phyloP scores from a whole-genome alignment of 2,797 vertebrate genomes.

The Champsocephalus gunnari region DNA sequence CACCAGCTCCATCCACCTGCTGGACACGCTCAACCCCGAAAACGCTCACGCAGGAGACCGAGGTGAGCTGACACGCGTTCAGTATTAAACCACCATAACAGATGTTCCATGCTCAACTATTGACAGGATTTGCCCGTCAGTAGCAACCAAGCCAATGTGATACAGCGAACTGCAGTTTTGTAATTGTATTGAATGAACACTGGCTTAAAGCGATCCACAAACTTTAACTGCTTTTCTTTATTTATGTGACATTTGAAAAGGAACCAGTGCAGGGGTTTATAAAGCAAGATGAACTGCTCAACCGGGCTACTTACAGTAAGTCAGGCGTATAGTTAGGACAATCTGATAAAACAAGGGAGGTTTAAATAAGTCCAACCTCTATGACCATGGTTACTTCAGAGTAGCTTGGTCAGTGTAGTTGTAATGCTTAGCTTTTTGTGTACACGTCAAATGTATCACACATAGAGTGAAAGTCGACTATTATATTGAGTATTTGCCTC shows the following conservation, averaged over 20 bases:
- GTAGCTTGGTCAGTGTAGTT: not conserved
- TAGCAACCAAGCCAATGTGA: slow-evolving; percentile 38
- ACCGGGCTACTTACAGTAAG: not conserved
- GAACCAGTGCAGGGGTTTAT: not conserved
- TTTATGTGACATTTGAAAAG: slow-evolving; percentile 9
- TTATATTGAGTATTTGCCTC: too few relatives aligned
- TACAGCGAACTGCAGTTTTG: slow-evolving; percentile 16
- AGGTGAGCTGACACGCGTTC: slow-evolving; percentile 70
- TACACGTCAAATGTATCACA: not conserved
- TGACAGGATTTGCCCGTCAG: slow-evolving; percentile 39
- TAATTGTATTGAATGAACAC: slow-evolving; percentile 32
- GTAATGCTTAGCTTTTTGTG: slow-evolving; percentile 4
- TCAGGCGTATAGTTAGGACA: not conserved
- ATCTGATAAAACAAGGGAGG: not conserved
- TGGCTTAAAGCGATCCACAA: slow-evolving; percentile 11
- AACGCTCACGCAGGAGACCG: slow-evolving; percentile 84
- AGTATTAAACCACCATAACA: slow-evolving; percentile 25
- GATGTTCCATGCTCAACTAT: slow-evolving; percentile 32
- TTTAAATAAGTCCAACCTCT: not conserved
- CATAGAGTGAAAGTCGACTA: not conserved
- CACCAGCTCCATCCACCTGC: slow-evolving; percentile 88
- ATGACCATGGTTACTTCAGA: not conserved
- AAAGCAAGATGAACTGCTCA: not conserved
- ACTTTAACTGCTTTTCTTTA: slow-evolving; percentile 14
- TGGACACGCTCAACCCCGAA: slow-evolving; percentile 91